Conservation (phyloP, 2,888 invertebrate genomes). For the Hydroisotoma schaefferi region DNA sequence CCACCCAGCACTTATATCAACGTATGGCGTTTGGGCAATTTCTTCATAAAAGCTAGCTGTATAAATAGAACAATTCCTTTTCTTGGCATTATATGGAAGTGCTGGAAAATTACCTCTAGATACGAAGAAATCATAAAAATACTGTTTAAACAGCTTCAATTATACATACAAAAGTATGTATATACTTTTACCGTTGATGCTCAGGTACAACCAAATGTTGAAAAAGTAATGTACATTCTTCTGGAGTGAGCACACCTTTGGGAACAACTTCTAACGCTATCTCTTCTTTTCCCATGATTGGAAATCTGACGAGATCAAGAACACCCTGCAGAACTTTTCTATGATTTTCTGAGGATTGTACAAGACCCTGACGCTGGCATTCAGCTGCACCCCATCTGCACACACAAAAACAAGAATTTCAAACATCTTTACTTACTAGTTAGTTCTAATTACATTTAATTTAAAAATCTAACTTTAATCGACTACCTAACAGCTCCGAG, state of each 20-base stretch:
- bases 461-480: not conserved
- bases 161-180: not conserved
- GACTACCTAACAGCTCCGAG: conserved; percentile 27
- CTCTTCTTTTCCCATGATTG: conserved; percentile 79
- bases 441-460: conserved; percentile 1
- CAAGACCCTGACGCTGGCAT: conserved; percentile 64
- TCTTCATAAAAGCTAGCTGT: conserved; percentile 34
- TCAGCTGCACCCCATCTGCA: conserved; percentile 69
- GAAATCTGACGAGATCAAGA: conserved; percentile 70
- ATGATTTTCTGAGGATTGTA: conserved; percentile 65
- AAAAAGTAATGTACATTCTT: conserved; percentile 30
- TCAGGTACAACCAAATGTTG: conserved; percentile 33
- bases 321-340: conserved; percentile 65
- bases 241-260: conserved; percentile 63
- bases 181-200: not conserved
- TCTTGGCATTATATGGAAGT: conserved; percentile 28
- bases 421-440: too few relatives aligned
- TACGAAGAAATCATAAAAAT: not conserved
- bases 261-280: conserved; percentile 74
- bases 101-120: not conserved
- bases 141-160: not conserved
- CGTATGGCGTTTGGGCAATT: conserved; percentile 31
- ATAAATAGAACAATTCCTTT: conserved; percentile 33
- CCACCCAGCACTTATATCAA: conserved; percentile 37
- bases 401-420: conserved; percentile 19